Base-by-base conservation (phyloP, 1,140 invertebrate species). In the Drosophila obscura region DNA sequence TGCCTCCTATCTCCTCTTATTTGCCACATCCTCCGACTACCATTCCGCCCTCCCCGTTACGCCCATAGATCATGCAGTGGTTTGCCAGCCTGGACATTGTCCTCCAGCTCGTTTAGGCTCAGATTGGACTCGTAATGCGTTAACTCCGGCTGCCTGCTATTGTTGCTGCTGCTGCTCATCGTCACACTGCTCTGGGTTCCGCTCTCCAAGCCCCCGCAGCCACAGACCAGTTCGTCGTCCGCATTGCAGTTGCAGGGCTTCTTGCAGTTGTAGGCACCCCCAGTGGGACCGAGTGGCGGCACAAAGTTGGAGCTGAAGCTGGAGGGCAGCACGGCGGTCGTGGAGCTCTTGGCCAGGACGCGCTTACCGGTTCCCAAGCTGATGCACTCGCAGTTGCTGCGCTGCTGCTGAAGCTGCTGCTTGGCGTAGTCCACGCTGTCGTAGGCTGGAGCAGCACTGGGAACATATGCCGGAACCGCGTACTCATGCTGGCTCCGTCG, bases 251-350 rank as follows among this genome's bases (percentile, higher is more conserved):
- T 80, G 73, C 90, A 90, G 39, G 91, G 77, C 92, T 93, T 83
- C 46, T 87, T 91, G 69, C 76, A 89, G 45, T 87, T 91, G 90
- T 92, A 90, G 91, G 50, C 94, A 93, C 58, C 44, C 19, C 22
- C n/a, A 92, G 91, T n/a, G 94, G 60, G 49, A 2, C 45, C 46
- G 92, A 92, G 19, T 2, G 93, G 94, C 66, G 95, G 94, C 62
- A 95, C 94, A 75, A 95, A 93, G 57, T 93, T 94, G 61, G 94
- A 94, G 92, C 94, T 94, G 73, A 94, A 93, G 65, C 94, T 93
- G 78, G 94, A 90, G 66, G 94, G 94, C 76, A 93, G 87, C 60
- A 88, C 92, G 65, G 92, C 80, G 61, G 35, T 4, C 3, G 92
- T 92, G 43, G 92, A 39, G 4, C 43, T 26, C 53, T 68, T 74